Evolutionary conservation across 2,797 vertebrate genomes (phyloP), one percentile per base, ranked within the genome.

Genomic region (Danio choprae): DNA sequence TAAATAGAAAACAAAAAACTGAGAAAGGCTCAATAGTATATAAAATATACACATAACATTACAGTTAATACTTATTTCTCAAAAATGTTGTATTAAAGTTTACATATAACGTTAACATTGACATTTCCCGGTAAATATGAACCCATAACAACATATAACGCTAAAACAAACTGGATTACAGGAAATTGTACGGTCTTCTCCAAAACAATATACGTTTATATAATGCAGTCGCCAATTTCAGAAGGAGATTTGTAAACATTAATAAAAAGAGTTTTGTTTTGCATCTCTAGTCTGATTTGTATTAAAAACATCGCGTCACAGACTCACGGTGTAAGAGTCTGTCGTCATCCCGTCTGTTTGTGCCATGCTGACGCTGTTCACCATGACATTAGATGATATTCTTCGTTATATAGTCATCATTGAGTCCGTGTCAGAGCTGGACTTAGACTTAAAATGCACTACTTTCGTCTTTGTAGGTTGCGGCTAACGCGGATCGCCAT

Each of bases 291-390:
- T 43, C 58, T 29, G 20, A 2, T 44, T 44, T 40, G 22, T 56
- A 74, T 40, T 40, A 11, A 15, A 46, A 48, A 50, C 5, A 59
- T 60, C 4, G 15, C 12, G 41, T 18, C 22, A 29, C 58, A 29
- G 20, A 79, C 75, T 85, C 58, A 85, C 81, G 7, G 84, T 85
- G 41, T 85, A 83, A 4, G 84, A 83, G 15, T 59, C 43, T 29
- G n/a, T 53, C 38, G 22, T 50, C 58, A 70, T 43, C 8, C 16
- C 53, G 50, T 60, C 71, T 50, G 69, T 62, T 50, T 65, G 68
- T 41, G 29, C 12, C 72, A 53, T 38, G 50, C 40, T 46, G 38
- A 50, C 16, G 9, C 13, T 11, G 18, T 58, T 18, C 65, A 82
- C 82, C 36, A n/a, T 71, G 40, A 48, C 6, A 38, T n/a, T 43